Evolutionary conservation across 2,113 vertebrate genomes (phyloP).

Genomic region (Cyrtonyx montezumae): DNA sequence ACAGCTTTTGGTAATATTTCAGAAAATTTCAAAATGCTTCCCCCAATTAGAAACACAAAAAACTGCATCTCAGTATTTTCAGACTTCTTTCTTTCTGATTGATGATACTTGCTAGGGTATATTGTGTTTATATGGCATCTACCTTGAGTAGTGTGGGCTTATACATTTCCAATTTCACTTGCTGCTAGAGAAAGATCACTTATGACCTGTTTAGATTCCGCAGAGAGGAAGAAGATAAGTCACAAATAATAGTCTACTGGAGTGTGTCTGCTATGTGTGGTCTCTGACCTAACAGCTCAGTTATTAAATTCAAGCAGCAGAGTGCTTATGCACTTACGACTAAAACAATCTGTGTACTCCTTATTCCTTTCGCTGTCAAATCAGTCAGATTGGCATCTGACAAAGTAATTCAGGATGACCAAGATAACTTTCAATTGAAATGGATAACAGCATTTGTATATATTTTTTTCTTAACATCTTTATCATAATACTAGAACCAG

Average conservation of each 20-base stretch:
- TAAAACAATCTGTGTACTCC: too few species aligned
- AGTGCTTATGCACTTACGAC: neutral
- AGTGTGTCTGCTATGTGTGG: neutral
- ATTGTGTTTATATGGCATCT: neutral
- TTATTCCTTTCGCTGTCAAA: too few species aligned
- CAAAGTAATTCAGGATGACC: too few species aligned
- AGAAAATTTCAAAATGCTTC: neutral
- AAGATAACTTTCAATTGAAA: too few species aligned
- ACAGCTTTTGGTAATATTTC: slow-evolving; percentile 88
- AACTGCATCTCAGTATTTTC: neutral
- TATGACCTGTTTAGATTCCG: too few species aligned
- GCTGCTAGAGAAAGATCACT: neutral
- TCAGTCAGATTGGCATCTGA: too few species aligned
- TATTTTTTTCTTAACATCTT: too few species aligned
- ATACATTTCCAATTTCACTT: neutral
- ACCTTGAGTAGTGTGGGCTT: neutral
- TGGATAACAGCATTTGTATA: too few species aligned
- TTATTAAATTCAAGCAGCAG: neutral
- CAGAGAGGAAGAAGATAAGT: too few species aligned
- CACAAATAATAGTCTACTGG: neutral
- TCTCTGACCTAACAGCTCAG: neutral
- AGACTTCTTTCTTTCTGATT: neutral
- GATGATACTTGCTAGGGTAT: neutral
- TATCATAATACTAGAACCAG: neutral
- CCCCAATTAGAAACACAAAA: neutral